These are phyloP conservation scores for Tylochromis polylepis DNA, from an alignment of 2,113 vertebrate species.

Conservation along the genomic window DNA sequence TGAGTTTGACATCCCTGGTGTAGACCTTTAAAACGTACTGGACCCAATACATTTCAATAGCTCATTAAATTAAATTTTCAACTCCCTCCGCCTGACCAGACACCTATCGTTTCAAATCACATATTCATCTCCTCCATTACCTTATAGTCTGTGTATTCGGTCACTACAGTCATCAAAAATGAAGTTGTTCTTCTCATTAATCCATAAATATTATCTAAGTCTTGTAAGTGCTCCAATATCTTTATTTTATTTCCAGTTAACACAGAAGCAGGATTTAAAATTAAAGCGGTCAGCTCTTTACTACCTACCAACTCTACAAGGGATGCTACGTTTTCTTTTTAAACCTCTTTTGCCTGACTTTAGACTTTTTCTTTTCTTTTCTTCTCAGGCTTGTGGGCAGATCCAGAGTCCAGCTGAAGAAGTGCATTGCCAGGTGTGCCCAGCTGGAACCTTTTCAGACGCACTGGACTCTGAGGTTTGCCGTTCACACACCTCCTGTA, in stretches of 20 bases:
- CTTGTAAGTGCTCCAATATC: background rate
- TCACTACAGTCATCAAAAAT: background rate
- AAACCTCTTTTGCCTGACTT: background rate
- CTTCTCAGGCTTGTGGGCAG: conserved; percentile 65
- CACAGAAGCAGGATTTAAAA: background rate
- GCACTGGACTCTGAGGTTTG: conserved; percentile 65
- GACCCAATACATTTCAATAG: background rate
- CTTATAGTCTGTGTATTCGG: background rate
- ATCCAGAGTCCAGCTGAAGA: conserved; percentile 43
- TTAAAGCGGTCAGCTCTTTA: background rate
- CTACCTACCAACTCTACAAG: background rate
- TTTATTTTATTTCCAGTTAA: background rate
- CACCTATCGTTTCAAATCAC: background rate
- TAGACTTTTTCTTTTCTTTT: background rate
- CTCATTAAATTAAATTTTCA: background rate
- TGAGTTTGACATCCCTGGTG: too few relatives aligned
- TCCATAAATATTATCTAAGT: background rate
- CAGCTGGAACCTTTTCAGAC: conserved; percentile 79
- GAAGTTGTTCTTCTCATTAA: background rate
- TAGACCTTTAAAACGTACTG: background rate
- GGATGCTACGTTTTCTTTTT: background rate
- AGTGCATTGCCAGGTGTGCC: conserved; percentile 76
- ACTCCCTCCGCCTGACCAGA: background rate
- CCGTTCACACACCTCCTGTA: conserved; percentile 73
- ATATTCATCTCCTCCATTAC: background rate